These are phyloP conservation scores for Nasua narica DNA, from an alignment of 2,797 vertebrate genomes.

Conservation along the genomic window DNA sequence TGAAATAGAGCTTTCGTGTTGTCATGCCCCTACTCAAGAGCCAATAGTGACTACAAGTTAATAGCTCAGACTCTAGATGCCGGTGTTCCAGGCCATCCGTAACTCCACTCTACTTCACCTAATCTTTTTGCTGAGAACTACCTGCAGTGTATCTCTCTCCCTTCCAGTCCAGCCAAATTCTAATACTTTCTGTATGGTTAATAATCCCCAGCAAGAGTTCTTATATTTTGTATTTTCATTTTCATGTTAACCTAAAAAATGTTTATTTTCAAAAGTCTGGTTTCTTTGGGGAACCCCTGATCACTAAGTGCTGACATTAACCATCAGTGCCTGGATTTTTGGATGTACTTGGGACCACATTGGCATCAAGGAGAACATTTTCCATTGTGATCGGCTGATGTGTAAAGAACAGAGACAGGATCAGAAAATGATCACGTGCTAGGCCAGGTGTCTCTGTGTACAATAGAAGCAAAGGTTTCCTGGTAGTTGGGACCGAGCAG, in stretches of 20 bases:
- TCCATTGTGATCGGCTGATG: neutral
- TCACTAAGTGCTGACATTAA: neutral
- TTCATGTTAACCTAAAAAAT: neutral
- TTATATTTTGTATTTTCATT: neutral
- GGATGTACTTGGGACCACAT: neutral
- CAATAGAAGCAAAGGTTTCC: neutral
- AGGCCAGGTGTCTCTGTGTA: neutral
- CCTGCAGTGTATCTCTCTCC: no score
- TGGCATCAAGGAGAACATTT: neutral
- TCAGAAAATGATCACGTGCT: no score
- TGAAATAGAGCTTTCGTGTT: neutral
- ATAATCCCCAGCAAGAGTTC: neutral
- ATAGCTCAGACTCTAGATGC: neutral
- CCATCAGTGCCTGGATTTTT: neutral
- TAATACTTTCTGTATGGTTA: neutral
- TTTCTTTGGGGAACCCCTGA: neutral
- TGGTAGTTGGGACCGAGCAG: neutral
- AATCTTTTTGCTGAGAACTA: neutral
- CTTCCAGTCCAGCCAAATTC: neutral
- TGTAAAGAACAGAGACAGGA: neutral
- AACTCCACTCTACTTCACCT: neutral
- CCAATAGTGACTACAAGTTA: neutral
- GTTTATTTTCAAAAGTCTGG: neutral
- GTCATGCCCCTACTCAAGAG: neutral
- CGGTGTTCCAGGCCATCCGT: neutral